Conservation (phyloP, 2,888 invertebrate genomes). For the Plusia festucae region DNA sequence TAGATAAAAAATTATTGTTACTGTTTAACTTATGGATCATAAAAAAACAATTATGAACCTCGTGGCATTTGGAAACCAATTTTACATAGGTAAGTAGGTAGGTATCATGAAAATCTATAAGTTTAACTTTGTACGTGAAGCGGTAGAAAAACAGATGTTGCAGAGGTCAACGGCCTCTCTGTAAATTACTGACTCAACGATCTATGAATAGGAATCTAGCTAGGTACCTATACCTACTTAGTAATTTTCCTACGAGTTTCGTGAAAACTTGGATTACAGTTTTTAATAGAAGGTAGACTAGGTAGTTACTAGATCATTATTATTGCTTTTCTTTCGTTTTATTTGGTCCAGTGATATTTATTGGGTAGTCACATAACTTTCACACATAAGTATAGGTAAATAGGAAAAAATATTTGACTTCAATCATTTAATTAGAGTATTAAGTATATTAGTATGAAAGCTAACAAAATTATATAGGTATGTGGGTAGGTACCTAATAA, state of each 20-base stretch:
- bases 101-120: constrained; percentile 10
- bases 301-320: no score
- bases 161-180: constrained; percentile 62
- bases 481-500: no score
- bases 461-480: no score
- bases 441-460: no score
- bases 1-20: no score
- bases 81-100: no score
- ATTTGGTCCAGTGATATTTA: no score
- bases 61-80: background rate
- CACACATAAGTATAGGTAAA: no score
- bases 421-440: no score
- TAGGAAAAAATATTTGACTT: no score
- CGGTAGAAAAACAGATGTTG: constrained; percentile 60
- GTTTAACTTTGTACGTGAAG: constrained; percentile 44
- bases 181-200: constrained; percentile 65
- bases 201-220: constrained; percentile 59
- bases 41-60: background rate
- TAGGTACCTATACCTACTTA: constrained; percentile 19
- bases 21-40: background rate
- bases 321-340: background rate
- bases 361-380: no score
- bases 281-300: no score
- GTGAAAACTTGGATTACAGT: background rate
- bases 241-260: background rate